Conservation (phyloP, 2,888 invertebrate genomes). For the Drosophila subsilvestris region DNA sequence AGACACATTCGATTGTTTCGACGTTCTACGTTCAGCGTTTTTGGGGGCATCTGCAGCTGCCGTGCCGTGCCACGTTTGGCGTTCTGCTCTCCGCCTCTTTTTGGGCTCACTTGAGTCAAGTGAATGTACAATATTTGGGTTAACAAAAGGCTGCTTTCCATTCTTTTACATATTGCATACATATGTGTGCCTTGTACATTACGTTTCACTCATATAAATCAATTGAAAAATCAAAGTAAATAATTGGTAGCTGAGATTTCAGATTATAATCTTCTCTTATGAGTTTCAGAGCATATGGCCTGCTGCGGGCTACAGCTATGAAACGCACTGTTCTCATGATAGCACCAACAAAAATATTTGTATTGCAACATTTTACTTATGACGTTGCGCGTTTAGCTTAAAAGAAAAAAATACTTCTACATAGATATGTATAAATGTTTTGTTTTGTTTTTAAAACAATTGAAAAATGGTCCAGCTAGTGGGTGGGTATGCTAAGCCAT, state of each 20-base stretch:
- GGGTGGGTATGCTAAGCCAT: slow-evolving; percentile 8
- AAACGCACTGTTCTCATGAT: not conserved
- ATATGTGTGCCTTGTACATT: not conserved
- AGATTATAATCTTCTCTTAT: too few relatives aligned
- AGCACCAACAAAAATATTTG: slow-evolving; percentile 25
- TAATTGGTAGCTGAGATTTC: not conserved
- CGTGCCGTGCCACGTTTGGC: slow-evolving; percentile 19
- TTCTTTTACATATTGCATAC: slow-evolving; percentile 5
- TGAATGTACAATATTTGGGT: slow-evolving; percentile 71
- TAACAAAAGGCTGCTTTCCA: slow-evolving; percentile 38
- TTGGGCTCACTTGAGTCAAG: slow-evolving; percentile 33
- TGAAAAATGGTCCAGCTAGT: not conserved
- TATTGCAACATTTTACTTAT: slow-evolving; percentile 56
- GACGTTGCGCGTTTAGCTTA: slow-evolving; percentile 44
- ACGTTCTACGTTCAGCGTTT: slow-evolving; percentile 17
- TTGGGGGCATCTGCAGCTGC: slow-evolving; percentile 38
- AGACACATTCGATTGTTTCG: slow-evolving; percentile 57
- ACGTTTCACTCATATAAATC: not conserved
- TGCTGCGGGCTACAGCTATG: not conserved
- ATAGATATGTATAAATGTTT: not conserved
- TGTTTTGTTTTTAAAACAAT: slow-evolving; percentile 18
- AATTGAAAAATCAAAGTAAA: not conserved
- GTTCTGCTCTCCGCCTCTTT: slow-evolving; percentile 18
- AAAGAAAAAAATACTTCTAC: slow-evolving; percentile 16
- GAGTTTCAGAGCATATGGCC: not conserved